Percentiles rank a stretch among this genome's conserved stretches.
phyloP scores from a whole-genome alignment of 1,140 invertebrate genomes.

The Dendrolimus kikuchii region DNA sequence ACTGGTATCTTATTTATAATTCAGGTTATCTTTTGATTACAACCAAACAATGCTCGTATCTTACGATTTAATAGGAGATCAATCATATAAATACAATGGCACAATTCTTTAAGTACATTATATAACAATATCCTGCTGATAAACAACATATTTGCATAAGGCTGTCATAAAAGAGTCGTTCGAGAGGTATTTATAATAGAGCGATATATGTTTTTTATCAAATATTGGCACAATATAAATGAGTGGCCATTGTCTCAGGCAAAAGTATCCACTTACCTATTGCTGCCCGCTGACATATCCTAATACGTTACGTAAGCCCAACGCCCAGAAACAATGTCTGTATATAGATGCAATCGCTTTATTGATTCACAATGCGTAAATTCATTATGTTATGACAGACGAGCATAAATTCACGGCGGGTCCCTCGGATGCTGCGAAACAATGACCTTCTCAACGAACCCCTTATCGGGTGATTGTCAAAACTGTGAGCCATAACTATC shows the following conservation, averaged over 20 bases:
- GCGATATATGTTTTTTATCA: conserved; percentile 16
- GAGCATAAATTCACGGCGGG: conserved; percentile 64
- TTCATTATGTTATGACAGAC: conserved; percentile 70
- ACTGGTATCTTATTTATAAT: no score
- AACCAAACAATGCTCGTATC: no score
- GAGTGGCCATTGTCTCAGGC: conserved; percentile 33
- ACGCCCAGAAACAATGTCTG: conserved; percentile 60
- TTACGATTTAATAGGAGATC: no score
- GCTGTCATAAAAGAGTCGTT: conserved; percentile 1
- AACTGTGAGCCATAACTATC: conserved; percentile 57
- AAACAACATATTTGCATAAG: neutral
- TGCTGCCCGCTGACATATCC: conserved; percentile 41
- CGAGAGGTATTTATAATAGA: conserved; percentile 6
- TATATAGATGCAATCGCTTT: conserved; percentile 59
- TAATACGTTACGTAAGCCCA: conserved; percentile 52
- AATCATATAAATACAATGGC: no score
- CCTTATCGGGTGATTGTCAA: conserved; percentile 41
- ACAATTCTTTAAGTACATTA: no score
- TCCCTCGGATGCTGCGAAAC: conserved; percentile 63
- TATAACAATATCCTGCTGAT: no score
- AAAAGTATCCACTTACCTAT: conserved; percentile 38
- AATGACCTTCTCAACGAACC: conserved; percentile 33
- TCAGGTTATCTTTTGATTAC: no score
- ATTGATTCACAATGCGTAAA: conserved; percentile 71
- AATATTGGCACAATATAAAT: conserved; percentile 31